Percentiles rank a stretch among this genome's conserved stretches.
Conservation (phyloP, 2,113 vertebrate genomes). For the Cardinalis cardinalis region DNA sequence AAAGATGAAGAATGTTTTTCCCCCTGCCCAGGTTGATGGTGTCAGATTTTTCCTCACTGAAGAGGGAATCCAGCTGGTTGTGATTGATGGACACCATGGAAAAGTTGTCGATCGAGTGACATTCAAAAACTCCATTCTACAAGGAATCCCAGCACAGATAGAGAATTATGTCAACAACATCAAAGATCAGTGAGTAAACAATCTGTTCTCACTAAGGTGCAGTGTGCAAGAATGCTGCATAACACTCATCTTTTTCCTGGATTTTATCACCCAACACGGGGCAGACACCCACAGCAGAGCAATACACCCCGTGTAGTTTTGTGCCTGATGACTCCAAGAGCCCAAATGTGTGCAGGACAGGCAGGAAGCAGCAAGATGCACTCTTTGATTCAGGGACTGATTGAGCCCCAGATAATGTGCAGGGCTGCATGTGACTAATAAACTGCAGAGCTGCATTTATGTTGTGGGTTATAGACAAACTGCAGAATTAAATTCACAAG, state of each 20-base stretch:
- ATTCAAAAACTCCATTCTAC: constrained; percentile 84
- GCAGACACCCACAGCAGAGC: background rate
- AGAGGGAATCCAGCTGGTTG: constrained; percentile 87
- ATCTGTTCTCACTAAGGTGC: background rate
- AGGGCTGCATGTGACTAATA: background rate
- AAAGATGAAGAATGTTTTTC: background rate
- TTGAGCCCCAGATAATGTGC: background rate
- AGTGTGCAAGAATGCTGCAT: background rate
- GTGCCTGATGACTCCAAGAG: background rate
- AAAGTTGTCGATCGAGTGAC: constrained; percentile 76
- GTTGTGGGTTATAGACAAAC: background rate
- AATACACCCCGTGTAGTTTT: background rate
- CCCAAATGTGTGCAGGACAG: background rate
- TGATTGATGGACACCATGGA: constrained; percentile 82
- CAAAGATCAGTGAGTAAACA: constrained; percentile 81
- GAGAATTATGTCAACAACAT: constrained; percentile 82
- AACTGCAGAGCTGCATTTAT: background rate
- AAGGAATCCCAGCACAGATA: constrained; percentile 88
- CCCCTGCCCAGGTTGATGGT: constrained; percentile 79
- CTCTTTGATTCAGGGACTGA: background rate
- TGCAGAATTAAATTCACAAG: background rate
- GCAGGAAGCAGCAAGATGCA: background rate
- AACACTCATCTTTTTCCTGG: background rate
- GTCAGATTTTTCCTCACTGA: constrained; percentile 80
- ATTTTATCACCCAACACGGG: background rate